phyloP scores from a whole-genome alignment of 1,140 invertebrate species.

The Nephotettix cincticeps region DNA sequence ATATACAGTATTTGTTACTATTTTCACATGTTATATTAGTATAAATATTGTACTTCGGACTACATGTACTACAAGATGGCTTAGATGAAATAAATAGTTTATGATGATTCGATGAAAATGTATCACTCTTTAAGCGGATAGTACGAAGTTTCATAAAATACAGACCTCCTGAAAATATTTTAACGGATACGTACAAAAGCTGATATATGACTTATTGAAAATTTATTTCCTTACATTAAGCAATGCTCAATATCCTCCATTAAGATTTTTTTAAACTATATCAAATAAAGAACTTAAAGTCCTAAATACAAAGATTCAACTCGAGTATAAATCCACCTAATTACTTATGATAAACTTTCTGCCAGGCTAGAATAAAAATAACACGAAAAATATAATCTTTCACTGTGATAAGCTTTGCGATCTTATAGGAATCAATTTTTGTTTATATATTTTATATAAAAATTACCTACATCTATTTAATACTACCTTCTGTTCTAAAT shows the following conservation, averaged over 20 bases:
- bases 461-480: slow-evolving; percentile 1
- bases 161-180: no score
- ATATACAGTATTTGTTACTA: neutral
- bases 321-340: no score
- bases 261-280: no score
- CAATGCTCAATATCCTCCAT: no score
- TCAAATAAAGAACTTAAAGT: no score
- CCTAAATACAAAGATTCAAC: no score
- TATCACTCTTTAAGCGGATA: neutral
- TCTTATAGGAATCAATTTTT: slow-evolving; percentile 16
- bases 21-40: no score
- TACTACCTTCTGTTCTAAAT: slow-evolving; percentile 12
- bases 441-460: slow-evolving; percentile 12
- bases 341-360: no score
- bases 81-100: slow-evolving; percentile 8
- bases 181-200: no score
- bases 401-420: neutral
- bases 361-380: neutral
- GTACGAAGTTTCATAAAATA: neutral
- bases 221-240: no score
- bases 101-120: neutral
- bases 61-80: slow-evolving; percentile 1
- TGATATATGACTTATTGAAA: no score
- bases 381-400: neutral
- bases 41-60: slow-evolving; percentile 9